Evolutionary conservation across 2,888 invertebrate species (phyloP), one percentile per base, ranked within the genome.

Genomic region (Amaurobius ferox): DNA sequence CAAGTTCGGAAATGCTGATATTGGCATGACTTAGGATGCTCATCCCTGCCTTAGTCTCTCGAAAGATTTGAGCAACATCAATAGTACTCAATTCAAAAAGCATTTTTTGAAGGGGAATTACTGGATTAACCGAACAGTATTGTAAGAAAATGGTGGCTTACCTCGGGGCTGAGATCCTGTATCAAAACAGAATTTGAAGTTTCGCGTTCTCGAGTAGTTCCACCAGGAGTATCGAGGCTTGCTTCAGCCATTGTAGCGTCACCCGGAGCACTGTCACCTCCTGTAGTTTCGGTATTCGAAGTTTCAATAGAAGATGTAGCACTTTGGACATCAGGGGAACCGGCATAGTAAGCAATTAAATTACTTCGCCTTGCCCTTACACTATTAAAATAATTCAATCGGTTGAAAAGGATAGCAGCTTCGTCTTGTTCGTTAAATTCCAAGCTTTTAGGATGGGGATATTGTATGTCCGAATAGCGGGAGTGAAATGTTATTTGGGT

Each of bases 401-500:
- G 44, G 9, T 74, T 85, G 30, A 85, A 85, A 1, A 85, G 44
- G 7, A 71, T 77, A 16, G 71, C 35, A 19, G 44, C 71, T 67
- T 85, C 83, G 30, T 85, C 77, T 6, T 71, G 13, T 64, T 81
- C 81, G 29, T 70, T 76, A 16, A 13, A 40, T 35, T 72, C 66
- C 1, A 79, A n/a, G 23, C 77, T 71, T 67, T 85, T 85, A 2
- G 77, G 83, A 26, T 85, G 83, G 9, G 77, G 71, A 29, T 72
- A 72, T 11, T 66, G 62, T 1, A 35, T n/a, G 13, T 48, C 44
- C 30, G 70, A 67, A 11, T 48, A 39, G 11, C 39, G 48, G 6
- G 28, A 13, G 48, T 87, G 89, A 32, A 88, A 81, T 61, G 81
- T 70, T 0, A 77, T 70, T 30, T 79, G 86, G 3, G 87, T 86